phyloP scores from a whole-genome alignment of 2,888 invertebrate species.

The Tricholauxania praeusta region DNA sequence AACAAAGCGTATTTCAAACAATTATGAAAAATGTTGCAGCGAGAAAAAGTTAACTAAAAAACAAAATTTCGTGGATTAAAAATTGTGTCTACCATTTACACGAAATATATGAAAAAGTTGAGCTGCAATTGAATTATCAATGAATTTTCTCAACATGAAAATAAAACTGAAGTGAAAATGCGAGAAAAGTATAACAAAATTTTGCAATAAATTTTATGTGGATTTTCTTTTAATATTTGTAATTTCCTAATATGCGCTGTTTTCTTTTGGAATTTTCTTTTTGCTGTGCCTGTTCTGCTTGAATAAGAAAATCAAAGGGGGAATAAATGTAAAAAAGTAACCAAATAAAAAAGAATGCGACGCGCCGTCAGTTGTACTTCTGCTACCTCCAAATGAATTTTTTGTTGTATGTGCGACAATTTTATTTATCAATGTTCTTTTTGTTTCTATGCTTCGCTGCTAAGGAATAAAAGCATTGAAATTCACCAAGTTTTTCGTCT shows the following conservation, averaged over 20 bases:
- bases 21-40: background rate
- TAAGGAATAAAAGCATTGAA: background rate
- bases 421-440: conserved; percentile 33
- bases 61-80: background rate
- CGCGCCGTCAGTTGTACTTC: conserved; percentile 45
- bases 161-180: conserved; percentile 30
- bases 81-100: background rate
- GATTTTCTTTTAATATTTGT: no score
- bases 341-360: conserved; percentile 37
- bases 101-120: background rate
- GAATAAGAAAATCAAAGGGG: background rate
- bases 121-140: no score
- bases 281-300: conserved; percentile 4
- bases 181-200: conserved; percentile 14
- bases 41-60: background rate
- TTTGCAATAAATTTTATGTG: background rate
- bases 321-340: background rate
- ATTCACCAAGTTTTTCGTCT: background rate
- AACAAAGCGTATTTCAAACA: conserved; percentile 19
- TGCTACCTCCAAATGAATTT: conserved; percentile 27
- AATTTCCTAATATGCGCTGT: no score
- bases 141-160: background rate
- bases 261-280: conserved; percentile 21
- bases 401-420: conserved; percentile 46
- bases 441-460: background rate